phyloP scores from a whole-genome alignment of 2,888 invertebrate species.

The Miltochrista miniata region DNA sequence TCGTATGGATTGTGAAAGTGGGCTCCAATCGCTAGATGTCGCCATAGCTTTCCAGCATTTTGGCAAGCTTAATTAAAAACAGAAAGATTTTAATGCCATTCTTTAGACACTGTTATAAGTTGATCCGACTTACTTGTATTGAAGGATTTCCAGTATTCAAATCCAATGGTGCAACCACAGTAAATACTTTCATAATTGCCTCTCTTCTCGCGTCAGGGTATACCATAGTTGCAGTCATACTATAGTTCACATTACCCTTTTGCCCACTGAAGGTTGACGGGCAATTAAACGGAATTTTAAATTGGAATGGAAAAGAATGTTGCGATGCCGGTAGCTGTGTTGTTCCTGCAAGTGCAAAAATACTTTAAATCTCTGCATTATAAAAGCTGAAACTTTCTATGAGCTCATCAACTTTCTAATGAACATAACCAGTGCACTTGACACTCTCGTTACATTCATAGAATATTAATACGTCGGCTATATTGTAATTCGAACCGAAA shows the following conservation, averaged over 20 bases:
- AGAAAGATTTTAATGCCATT: no score
- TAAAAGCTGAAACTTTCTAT: no score
- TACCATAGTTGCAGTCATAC: slow-evolving; percentile 45
- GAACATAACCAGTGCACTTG: no score
- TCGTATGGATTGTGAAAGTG: no score
- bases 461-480: no score
- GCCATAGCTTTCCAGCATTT: no score
- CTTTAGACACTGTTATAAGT: no score
- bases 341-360: slow-evolving; percentile 35
- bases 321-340: slow-evolving; percentile 42
- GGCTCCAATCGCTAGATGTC: no score
- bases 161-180: slow-evolving; percentile 60
- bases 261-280: slow-evolving; percentile 58
- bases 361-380: neutral
- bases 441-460: no score
- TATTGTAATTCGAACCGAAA: no score
- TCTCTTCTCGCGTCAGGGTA: slow-evolving; percentile 34
- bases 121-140: slow-evolving; percentile 22
- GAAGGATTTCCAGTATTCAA: slow-evolving; percentile 49
- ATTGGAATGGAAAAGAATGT: slow-evolving; percentile 55
- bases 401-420: no score
- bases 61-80: no score
- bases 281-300: slow-evolving; percentile 51
- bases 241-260: slow-evolving; percentile 50
- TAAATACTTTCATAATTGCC: slow-evolving; percentile 41